These are phyloP conservation scores for Microtus ochrogaster DNA, from an alignment of 2,113 vertebrate genomes.

Conservation along the genomic window DNA sequence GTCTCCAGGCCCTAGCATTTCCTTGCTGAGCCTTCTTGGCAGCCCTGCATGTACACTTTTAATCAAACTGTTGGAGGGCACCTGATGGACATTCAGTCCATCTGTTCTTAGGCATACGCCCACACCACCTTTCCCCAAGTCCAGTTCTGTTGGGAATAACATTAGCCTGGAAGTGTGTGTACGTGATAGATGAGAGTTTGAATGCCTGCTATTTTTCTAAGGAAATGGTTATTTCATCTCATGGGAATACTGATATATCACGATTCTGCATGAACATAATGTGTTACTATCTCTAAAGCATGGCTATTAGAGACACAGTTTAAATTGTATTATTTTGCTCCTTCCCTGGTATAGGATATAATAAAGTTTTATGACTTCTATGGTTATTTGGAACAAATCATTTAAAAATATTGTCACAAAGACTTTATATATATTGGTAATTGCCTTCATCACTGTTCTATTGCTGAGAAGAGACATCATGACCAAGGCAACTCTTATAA, in stretches of 20 bases:
- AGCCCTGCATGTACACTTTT: neutral
- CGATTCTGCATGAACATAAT: neutral
- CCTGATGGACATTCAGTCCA: neutral
- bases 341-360: neutral
- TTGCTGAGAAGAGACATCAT: neutral
- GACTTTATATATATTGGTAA: neutral
- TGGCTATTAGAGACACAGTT: neutral
- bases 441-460: neutral
- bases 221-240: constrained; percentile 42
- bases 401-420: constrained; percentile 41
- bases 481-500: neutral
- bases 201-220: constrained; percentile 6
- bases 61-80: neutral
- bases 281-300: constrained; percentile 35
- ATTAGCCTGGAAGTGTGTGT: neutral
- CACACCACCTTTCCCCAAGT: neutral
- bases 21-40: neutral
- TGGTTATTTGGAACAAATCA: constrained; percentile 23
- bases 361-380: constrained; percentile 35
- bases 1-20: neutral
- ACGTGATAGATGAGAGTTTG: neutral
- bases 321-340: neutral
- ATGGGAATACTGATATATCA: neutral
- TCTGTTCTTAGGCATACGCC: neutral
- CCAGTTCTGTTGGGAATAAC: neutral